Base-by-base conservation (phyloP, 2,888 invertebrate genomes). In the Antheraea assamensis region DNA sequence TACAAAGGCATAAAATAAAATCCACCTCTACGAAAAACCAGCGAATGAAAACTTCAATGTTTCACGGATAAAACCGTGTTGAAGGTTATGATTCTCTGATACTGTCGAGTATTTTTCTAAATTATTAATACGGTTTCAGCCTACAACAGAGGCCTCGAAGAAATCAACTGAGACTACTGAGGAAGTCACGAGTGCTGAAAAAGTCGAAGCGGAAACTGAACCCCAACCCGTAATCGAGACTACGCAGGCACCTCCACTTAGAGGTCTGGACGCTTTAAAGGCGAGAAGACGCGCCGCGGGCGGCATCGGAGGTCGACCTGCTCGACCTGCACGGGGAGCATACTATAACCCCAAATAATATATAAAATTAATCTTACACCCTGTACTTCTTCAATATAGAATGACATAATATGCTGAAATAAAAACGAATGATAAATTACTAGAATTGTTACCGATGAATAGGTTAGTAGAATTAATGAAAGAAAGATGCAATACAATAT, bases 231-330 rank as follows among this genome's bases (percentile, higher is more conserved):
- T 82, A 5, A 82, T 82, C 3, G 92, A 93, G 79, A 94, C 93
- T 55, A 96, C 96, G 73, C 90, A 95, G 47, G 95, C 96, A 75
- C 94, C 95, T 71, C 95, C 95, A 74, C 95, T 97, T 49, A 95
- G 96, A 76, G 97, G 97, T 0, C 90, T 97, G 0, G 95, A 95
- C 81, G 96, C 97, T 61, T 93, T 97, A 52, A 92, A 97, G 71
- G 97, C 97, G 3, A 96, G 97, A 71, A 94, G 97, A 80, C 96
- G 97, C 86, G 94, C 97, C 82, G 95, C 96, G 47, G 92, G 89
- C 68, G 90, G 90, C 71, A 84, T 88, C 72, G 92, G 90, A 42
- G 85, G 84, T 42, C 78, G 92, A 8, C 92, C 91, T 7, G 87
- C 84, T 49, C 81, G 93, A 71, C 92, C 92, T 66, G 90, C 88